These are phyloP conservation scores for Orthosia incerta DNA, from an alignment of 2,888 invertebrate genomes.

Conservation along the genomic window DNA sequence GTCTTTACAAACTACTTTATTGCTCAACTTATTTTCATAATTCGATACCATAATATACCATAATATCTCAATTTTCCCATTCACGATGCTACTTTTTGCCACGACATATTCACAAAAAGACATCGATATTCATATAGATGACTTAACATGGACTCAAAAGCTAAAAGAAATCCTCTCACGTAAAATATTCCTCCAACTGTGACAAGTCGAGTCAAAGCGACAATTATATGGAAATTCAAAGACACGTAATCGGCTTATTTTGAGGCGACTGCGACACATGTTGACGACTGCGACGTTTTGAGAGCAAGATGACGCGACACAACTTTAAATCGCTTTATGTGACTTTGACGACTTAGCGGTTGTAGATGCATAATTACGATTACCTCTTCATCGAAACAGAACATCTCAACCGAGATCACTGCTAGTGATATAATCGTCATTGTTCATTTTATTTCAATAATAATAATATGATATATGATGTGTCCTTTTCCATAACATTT, in stretches of 20 bases:
- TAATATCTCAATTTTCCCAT: constrained; percentile 19
- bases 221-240: constrained; percentile 75
- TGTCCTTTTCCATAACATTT: too few species aligned
- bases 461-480: too few species aligned
- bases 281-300: constrained; percentile 29
- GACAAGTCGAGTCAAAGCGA: constrained; percentile 60
- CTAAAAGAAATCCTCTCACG: constrained; percentile 49
- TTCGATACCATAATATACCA: constrained; percentile 15
- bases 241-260: constrained; percentile 71
- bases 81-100: constrained; percentile 13
- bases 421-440: not conserved
- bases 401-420: not conserved
- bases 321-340: constrained; percentile 21
- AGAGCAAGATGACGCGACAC: constrained; percentile 27
- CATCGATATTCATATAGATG: constrained; percentile 52
- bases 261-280: constrained; percentile 41
- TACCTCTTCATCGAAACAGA: constrained; percentile 6
- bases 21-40: constrained; percentile 7
- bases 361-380: constrained; percentile 15
- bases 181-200: constrained; percentile 44
- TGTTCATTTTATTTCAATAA: constrained; percentile 11
- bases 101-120: constrained; percentile 22
- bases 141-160: constrained; percentile 38
- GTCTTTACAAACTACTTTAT: not conserved
- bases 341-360: not conserved